Conservation (phyloP, 2,797 vertebrate species). For the Gastrophryne carolinensis region DNA sequence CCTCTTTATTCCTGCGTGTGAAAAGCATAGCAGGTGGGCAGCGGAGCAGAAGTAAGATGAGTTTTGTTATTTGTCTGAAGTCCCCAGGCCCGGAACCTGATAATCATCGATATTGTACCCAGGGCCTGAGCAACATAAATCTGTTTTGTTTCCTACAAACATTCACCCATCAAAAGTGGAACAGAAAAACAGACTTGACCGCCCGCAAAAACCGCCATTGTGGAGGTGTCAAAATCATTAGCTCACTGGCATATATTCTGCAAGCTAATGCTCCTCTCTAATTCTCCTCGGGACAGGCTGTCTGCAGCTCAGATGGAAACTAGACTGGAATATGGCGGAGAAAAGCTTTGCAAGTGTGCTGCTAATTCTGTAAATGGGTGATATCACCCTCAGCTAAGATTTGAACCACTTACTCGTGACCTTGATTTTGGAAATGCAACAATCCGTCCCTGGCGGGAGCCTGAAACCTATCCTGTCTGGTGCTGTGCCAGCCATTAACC, state of each 20-base stretch:
- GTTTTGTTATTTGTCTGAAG: conserved; percentile 92
- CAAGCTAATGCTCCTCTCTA: conserved; percentile 80
- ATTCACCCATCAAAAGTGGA: conserved; percentile 83
- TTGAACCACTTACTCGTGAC: background rate
- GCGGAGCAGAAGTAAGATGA: conserved; percentile 90
- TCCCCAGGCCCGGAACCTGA: conserved; percentile 84
- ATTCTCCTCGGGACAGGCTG: conserved; percentile 70
- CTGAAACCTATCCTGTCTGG: background rate
- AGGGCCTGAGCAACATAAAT: conserved; percentile 82
- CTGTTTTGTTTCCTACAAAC: conserved; percentile 86
- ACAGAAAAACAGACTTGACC: conserved; percentile 80
- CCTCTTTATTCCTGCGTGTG: conserved; percentile 75
- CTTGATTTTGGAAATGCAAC: background rate
- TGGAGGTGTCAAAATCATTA: conserved; percentile 83
- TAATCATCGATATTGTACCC: conserved; percentile 83
- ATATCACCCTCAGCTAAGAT: conserved; percentile 41
- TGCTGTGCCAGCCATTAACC: background rate
- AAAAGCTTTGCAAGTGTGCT: conserved; percentile 55
- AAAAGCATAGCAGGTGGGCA: conserved; percentile 84
- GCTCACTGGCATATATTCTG: conserved; percentile 78
- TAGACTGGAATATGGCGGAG: conserved; percentile 61
- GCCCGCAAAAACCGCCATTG: conserved; percentile 76
- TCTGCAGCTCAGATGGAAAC: conserved; percentile 68
- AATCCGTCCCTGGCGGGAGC: background rate
- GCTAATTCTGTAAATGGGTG: conserved; percentile 39